phyloP scores from a whole-genome alignment of 2,113 vertebrate genomes.

The Brachypteracias leptosomus region DNA sequence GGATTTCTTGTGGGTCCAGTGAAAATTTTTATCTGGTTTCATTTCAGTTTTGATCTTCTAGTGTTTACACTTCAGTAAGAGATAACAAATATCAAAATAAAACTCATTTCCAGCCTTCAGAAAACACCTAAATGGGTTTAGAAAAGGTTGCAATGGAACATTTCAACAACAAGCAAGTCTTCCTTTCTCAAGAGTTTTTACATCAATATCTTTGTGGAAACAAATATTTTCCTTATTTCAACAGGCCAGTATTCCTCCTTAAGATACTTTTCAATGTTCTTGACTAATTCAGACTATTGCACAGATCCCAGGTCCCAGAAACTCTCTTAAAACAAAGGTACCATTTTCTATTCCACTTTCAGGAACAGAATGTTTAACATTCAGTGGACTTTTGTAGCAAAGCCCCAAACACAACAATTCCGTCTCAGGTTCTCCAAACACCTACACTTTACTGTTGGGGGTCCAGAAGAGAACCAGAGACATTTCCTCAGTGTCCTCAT shows the following conservation, averaged over 20 bases:
- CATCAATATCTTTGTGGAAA: background rate
- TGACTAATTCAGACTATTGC: background rate
- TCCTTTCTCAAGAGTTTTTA: background rate
- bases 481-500: background rate
- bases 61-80: background rate
- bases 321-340: background rate
- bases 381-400: background rate
- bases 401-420: background rate
- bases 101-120: background rate
- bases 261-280: background rate
- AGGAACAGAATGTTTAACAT: background rate
- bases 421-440: background rate
- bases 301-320: background rate
- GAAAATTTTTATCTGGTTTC: background rate
- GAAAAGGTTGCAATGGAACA: background rate
- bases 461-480: background rate
- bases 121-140: background rate
- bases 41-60: background rate
- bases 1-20: background rate
- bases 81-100: background rate
- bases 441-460: accelerated
- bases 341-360: background rate
- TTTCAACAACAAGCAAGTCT: background rate
- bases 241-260: background rate
- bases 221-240: background rate